Percentiles rank a stretch among this genome's conserved stretches.
Conservation (phyloP, 1,140 invertebrate species). For the Philotrypesis tridentata region DNA sequence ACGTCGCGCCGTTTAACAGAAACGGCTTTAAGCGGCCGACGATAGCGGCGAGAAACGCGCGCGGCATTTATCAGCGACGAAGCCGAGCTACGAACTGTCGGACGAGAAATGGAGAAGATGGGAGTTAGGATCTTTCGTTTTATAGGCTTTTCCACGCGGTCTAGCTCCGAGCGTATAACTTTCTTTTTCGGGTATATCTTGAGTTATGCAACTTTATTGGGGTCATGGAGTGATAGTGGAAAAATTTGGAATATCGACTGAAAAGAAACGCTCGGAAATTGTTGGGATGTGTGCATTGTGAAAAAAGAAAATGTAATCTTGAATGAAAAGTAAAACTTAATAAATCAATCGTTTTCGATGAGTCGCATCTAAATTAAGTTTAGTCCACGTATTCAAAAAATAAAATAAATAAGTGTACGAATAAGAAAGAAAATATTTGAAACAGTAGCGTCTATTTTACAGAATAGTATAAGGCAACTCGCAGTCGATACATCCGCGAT, state of each 20-base stretch:
- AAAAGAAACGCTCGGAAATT: no score
- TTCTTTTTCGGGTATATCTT: background rate
- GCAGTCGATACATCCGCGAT: slow-evolving; percentile 50
- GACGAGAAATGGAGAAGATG: background rate
- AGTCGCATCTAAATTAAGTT: no score
- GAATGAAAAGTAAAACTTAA: no score
- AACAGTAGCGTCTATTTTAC: no score
- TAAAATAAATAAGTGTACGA: no score
- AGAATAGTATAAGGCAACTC: background rate
- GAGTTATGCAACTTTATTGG: background rate
- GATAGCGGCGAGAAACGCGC: slow-evolving; percentile 5
- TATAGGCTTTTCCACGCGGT: background rate
- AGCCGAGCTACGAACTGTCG: background rate
- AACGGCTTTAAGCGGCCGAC: slow-evolving; percentile 13
- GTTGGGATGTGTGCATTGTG: no score
- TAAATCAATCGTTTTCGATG: no score
- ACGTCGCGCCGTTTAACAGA: slow-evolving; percentile 41
- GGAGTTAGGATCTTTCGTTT: background rate
- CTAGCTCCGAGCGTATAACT: background rate
- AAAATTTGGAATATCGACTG: no score
- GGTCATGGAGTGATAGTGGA: background rate
- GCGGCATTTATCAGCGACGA: slow-evolving; percentile 3
- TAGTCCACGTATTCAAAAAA: no score
- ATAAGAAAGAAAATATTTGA: no score
- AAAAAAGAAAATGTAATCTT: no score